Evolutionary conservation across 2,888 invertebrate species (phyloP).

Genomic region (Drosophila quasianomalipes): DNA sequence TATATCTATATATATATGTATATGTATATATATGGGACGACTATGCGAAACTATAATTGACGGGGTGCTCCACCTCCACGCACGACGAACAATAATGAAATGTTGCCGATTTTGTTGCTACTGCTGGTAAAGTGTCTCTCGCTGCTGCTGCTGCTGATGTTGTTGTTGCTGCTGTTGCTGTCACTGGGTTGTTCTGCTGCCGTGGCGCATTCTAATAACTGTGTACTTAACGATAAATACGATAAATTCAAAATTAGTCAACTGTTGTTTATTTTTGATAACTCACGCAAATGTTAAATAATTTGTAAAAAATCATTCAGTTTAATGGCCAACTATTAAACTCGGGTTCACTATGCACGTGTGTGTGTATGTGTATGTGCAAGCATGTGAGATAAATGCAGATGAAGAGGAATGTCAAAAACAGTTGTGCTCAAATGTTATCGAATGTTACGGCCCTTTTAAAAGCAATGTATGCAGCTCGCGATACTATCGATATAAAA

Average conservation of each 20-base stretch:
- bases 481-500: not conserved
- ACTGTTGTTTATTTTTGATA: conserved; percentile 45
- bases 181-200: conserved; percentile 48
- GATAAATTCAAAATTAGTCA: conserved; percentile 32
- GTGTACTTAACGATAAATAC: conserved; percentile 36
- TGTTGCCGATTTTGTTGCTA: conserved; percentile 59
- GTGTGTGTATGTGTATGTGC: conserved; percentile 35
- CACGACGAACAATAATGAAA: conserved; percentile 70
- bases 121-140: conserved; percentile 48
- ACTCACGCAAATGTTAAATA: conserved; percentile 66
- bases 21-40: conserved; percentile 6
- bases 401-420: conserved; percentile 57
- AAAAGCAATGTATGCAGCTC: conserved; percentile 1
- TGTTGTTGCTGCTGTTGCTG: conserved; percentile 34
- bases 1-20: conserved; percentile 24
- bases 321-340: conserved; percentile 56
- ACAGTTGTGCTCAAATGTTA: conserved; percentile 48
- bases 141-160: conserved; percentile 34
- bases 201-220: conserved; percentile 57
- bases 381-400: conserved; percentile 47
- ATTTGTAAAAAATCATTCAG: conserved; percentile 52
- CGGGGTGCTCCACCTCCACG: conserved; percentile 70
- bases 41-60: conserved; percentile 72
- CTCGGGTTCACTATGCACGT: conserved; percentile 44
- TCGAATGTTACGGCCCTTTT: conserved; percentile 18